phyloP scores from a whole-genome alignment of 1,140 invertebrate genomes.

The Listronotus oregonensis region DNA sequence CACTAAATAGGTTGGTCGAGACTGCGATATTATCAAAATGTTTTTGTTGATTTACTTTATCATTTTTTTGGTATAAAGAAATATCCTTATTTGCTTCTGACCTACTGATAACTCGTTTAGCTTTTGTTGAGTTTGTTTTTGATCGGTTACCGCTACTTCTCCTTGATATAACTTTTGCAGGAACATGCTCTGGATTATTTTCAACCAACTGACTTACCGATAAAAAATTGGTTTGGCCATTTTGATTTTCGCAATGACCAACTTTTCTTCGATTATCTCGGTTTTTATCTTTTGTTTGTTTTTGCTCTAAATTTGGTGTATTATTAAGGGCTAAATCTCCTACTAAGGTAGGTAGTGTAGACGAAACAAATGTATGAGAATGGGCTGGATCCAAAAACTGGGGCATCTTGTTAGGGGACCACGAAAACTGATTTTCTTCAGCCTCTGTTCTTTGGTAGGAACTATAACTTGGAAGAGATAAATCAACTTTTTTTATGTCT shows the following conservation, averaged over 20 bases:
- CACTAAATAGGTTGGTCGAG: constrained; percentile 37
- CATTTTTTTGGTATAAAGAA: constrained; percentile 20
- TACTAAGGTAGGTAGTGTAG: constrained; percentile 63
- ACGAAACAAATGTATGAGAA: constrained; percentile 56
- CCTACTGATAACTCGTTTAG: constrained; percentile 15
- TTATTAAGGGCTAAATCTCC: constrained; percentile 65
- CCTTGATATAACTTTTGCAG: constrained; percentile 37
- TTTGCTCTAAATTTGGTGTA: constrained; percentile 39
- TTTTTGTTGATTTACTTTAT: constrained; percentile 27
- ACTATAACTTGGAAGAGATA: constrained; percentile 38
- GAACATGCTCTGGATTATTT: constrained; percentile 58
- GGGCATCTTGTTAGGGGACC: constrained; percentile 63
- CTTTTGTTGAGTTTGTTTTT: constrained; percentile 25
- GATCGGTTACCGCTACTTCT: constrained; percentile 44
- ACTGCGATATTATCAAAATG: constrained; percentile 34
- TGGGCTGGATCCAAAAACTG: constrained; percentile 55
- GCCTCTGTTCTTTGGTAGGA: constrained; percentile 41
- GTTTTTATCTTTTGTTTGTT: constrained; percentile 39
- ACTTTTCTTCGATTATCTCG: constrained; percentile 45
- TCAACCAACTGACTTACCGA: constrained; percentile 71
- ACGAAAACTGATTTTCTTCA: constrained; percentile 62
- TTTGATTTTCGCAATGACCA: constrained; percentile 33
- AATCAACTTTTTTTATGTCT: constrained; percentile 35
- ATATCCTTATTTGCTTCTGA: constrained; percentile 16
- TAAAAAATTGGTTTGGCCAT: constrained; percentile 57